A percentile compares a stretch with the other conserved stretches of the same genome.
Conservation (phyloP, 2,113 vertebrate genomes). For the Vimba vimba region DNA sequence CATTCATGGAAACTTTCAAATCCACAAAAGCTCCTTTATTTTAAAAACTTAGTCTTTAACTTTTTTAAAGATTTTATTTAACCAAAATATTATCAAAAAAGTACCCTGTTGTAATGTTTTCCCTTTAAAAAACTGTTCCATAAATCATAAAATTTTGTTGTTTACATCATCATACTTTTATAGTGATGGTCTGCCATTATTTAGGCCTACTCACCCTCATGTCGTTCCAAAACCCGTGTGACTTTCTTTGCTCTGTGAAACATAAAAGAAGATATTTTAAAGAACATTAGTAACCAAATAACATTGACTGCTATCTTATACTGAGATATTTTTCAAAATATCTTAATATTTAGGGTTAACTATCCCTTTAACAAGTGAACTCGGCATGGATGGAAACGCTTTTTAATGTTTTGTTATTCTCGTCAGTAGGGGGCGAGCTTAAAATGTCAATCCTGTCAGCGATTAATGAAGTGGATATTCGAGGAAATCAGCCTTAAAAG, state of each 20-base stretch:
- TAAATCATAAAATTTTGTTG: background rate
- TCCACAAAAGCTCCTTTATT: no score
- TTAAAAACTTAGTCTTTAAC: no score
- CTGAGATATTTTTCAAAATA: background rate
- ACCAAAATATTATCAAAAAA: background rate
- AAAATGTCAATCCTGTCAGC: background rate
- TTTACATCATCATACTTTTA: background rate
- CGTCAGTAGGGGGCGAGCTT: background rate
- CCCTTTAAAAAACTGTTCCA: background rate
- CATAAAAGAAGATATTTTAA: no score
- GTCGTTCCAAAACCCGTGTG: no score
- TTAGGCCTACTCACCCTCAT: no score
- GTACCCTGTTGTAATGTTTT: no score
- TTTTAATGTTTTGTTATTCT: constrained; percentile 1
- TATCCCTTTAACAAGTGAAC: background rate
- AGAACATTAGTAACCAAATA: no score
- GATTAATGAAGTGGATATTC: background rate
- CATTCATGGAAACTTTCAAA: no score
- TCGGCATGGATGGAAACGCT: background rate
- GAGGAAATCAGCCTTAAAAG: background rate
- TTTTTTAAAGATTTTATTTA: background rate
- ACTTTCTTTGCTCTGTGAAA: no score
- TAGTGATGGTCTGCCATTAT: background rate
- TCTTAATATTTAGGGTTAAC: background rate
- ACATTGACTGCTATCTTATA: background rate